Conservation (phyloP, 2,888 invertebrate species). For the Drosophila mulleri region DNA sequence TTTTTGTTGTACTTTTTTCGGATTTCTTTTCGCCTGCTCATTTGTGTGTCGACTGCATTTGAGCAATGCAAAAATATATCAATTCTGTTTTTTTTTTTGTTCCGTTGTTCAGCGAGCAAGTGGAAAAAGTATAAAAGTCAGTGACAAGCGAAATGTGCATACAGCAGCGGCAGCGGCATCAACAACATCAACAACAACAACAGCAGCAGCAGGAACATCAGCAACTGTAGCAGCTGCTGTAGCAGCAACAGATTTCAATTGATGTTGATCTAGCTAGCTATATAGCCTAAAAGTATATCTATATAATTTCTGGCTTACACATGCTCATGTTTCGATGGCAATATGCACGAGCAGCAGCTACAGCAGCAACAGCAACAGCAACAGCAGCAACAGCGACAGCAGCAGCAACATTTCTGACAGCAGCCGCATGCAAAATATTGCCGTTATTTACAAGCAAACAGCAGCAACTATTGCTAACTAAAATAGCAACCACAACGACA, state of each 20-base stretch:
- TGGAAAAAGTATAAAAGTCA: slow-evolving; percentile 27
- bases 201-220: slow-evolving; percentile 25
- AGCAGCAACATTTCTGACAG: slow-evolving; percentile 68
- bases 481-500: slow-evolving; percentile 25
- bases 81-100: slow-evolving; percentile 36
- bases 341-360: slow-evolving; percentile 70
- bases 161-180: slow-evolving; percentile 30
- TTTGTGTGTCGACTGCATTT: not conserved
- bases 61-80: slow-evolving; percentile 20
- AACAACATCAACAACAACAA: slow-evolving; percentile 30
- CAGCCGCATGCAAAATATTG: slow-evolving; percentile 76
- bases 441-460: slow-evolving; percentile 62
- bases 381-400: slow-evolving; percentile 21
- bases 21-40: slow-evolving; percentile 9
- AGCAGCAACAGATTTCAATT: slow-evolving; percentile 18
- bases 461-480: slow-evolving; percentile 37
- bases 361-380: slow-evolving; percentile 50
- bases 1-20: not conserved
- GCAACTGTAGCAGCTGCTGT: not conserved
- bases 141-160: slow-evolving; percentile 61
- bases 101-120: slow-evolving; percentile 33
- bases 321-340: slow-evolving; percentile 75
- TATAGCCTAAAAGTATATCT: slow-evolving; percentile 1
- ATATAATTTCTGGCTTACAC: slow-evolving; percentile 53
- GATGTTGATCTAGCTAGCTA: slow-evolving; percentile 3